phyloP scores from a whole-genome alignment of 2,888 invertebrate genomes.

The Calliphora vomitoria region DNA sequence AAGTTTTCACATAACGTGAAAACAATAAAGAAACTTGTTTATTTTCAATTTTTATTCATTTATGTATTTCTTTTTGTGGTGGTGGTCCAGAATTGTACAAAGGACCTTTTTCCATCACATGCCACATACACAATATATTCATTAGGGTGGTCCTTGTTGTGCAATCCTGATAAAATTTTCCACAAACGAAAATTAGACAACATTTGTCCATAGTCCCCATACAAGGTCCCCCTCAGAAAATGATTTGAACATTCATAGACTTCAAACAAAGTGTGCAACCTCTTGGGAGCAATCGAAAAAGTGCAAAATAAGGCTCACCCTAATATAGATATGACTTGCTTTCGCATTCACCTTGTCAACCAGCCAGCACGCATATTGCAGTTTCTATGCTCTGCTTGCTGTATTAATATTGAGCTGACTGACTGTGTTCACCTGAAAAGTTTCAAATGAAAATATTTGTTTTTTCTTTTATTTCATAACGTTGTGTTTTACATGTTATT shows the following conservation, averaged over 20 bases:
- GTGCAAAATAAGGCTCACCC: no score
- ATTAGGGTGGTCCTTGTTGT: background rate
- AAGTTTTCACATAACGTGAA: conserved; percentile 64
- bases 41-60: background rate
- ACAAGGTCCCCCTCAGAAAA: no score
- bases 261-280: no score
- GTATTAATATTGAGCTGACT: background rate
- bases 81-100: conserved; percentile 43
- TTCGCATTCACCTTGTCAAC: conserved; percentile 33
- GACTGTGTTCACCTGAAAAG: conserved; percentile 3
- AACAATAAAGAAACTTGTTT: conserved; percentile 57
- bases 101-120: conserved; percentile 18
- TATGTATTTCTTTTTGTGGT: conserved; percentile 49
- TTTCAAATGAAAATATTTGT: conserved; percentile 46
- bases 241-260: no score
- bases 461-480: conserved; percentile 25
- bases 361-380: conserved; percentile 29
- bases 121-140: background rate
- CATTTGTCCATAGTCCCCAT: no score
- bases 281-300: no score
- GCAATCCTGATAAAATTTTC: no score
- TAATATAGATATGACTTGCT: no score
- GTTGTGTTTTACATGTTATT: background rate
- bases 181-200: no score
- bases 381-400: no score